Evolutionary conservation across 2,113 vertebrate species (phyloP).

Genomic region (Paraplagusia blochii): DNA sequence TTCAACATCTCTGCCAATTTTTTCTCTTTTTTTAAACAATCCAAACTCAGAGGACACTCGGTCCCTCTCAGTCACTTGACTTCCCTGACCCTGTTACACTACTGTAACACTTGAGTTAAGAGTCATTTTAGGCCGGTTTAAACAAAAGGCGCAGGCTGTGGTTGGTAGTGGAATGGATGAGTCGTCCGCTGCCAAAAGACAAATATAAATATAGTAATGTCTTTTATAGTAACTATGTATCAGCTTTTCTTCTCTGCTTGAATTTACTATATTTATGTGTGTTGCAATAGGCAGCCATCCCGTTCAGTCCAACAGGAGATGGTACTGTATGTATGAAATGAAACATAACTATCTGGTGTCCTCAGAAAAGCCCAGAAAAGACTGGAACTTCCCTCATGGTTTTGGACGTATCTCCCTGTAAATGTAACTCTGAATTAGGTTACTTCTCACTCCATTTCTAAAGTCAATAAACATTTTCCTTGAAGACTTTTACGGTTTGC

Average conservation of each 20-base stretch:
- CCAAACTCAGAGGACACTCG: conserved; percentile 30
- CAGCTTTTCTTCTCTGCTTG: conserved; percentile 40
- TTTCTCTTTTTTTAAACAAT: conserved; percentile 33
- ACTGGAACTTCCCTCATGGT: too few relatives aligned
- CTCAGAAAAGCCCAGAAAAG: too few relatives aligned
- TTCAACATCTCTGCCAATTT: conserved; percentile 9
- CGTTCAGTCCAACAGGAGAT: conserved; percentile 58
- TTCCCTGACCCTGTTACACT: conserved; percentile 42
- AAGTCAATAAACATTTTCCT: too few relatives aligned
- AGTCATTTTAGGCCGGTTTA: conserved; percentile 32
- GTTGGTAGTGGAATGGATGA: conserved; percentile 36
- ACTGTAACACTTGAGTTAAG: conserved; percentile 30
- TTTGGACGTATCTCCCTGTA: too few relatives aligned
- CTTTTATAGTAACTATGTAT: conserved; percentile 52
- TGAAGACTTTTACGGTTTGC: too few relatives aligned
- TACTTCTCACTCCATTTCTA: too few relatives aligned
- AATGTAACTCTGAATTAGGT: too few relatives aligned
- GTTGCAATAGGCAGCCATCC: conserved; percentile 67
- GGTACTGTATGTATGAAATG: too few relatives aligned
- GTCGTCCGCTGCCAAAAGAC: conserved; percentile 48
- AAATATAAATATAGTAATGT: conserved; percentile 65
- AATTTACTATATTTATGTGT: conserved; percentile 58
- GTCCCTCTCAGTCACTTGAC: conserved; percentile 41
- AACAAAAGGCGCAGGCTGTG: conserved; percentile 24
- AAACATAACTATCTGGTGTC: too few relatives aligned